Evolutionary conservation across 2,888 invertebrate species (phyloP), one percentile per base, ranked within the genome.

Genomic region (Clistopyga incitator): DNA sequence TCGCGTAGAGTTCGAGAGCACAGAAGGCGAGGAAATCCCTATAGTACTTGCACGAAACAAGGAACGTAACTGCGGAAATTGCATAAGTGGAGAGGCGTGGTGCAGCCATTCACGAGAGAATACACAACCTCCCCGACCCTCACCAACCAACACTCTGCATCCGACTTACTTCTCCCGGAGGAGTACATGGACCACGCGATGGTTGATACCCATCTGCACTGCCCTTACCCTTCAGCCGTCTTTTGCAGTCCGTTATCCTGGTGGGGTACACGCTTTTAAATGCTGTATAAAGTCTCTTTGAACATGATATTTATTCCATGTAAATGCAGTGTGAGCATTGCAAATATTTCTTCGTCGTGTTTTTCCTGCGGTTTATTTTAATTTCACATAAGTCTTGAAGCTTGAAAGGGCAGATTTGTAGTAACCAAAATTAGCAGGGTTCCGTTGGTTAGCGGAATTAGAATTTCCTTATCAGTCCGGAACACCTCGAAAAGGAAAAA

Each of bases 91-190:
- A 20, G n/a, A 67, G 54, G 29, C 64, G 64, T 52, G 20, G 47
- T 61, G 18, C 52, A 34, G 29, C 68, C 68, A 75, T 75, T 81
- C 80, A 75, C 80, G 50, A 23, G 75, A 81, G 80, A 59, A 75
- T 81, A 81, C 65, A 79, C 65, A 54, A 45, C 54, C 54, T 34
- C 3, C 67, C 15, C 18, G 20, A 20, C 38, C 64, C 20, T 18
- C 2, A 13, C 29, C n/a, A 2, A 29, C 47, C 10, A 6, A 34
- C n/a, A 10, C 29, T 71, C 54, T 15, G 11, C 47, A 70, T 81
- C 61, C 54, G 59, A 59, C 75, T 70, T 70, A 25, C 42, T 45
- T 70, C 38, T 76, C 76, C 81, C 81, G 8, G 23, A 42, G 81
- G 81, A 81, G 47, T 64, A 76, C 75, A 81, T 54, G 76, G 20